A percentile compares a stretch with the other conserved stretches of the same genome.
These are phyloP conservation scores for Helogale parvula DNA, from an alignment of 2,113 vertebrate species.

Conservation along the genomic window DNA sequence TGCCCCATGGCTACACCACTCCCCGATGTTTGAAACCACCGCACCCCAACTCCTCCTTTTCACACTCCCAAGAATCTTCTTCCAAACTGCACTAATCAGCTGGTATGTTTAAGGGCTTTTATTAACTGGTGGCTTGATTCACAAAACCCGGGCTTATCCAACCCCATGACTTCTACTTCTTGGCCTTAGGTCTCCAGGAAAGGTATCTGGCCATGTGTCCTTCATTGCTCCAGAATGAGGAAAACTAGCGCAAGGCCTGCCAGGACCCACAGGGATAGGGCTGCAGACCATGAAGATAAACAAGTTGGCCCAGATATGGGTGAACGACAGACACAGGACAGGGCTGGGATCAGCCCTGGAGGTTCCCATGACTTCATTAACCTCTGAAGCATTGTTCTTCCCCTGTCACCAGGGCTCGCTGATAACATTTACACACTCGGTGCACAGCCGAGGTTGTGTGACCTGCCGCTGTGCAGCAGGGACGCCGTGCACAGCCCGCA, in stretches of 20 bases:
- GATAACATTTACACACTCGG: conserved; percentile 59
- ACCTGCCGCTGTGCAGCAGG: neutral
- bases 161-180: neutral
- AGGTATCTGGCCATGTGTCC: neutral
- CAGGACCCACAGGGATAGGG: neutral
- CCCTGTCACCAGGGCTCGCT: neutral
- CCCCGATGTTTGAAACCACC: neutral
- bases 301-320: neutral
- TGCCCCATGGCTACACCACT: neutral
- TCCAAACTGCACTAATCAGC: neutral
- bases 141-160: neutral
- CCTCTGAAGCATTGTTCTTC: conserved; percentile 67
- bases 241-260: neutral
- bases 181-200: neutral
- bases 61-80: neutral
- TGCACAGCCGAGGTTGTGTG: neutral
- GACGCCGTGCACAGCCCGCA: neutral
- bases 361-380: conserved; percentile 73
- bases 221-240: neutral
- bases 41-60: neutral
- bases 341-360: neutral
- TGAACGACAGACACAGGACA: neutral
- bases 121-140: neutral
- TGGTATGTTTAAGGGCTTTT: neutral
- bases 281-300: neutral